phyloP scores from a whole-genome alignment of 2,888 invertebrate genomes.

The Ophion ventricosus region DNA sequence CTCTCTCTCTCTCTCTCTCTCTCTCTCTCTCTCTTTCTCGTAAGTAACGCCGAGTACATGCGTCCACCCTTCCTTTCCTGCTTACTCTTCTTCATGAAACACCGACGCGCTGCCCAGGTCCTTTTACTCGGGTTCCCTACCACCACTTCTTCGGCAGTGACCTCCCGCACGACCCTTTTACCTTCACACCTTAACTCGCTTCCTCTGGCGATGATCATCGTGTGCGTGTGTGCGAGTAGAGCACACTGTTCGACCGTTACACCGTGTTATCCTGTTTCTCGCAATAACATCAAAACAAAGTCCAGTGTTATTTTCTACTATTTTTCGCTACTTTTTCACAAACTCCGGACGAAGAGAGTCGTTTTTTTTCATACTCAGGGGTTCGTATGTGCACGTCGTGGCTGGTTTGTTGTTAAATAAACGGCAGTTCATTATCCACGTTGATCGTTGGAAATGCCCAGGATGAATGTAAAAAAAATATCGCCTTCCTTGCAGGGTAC shows the following conservation, averaged over 20 bases:
- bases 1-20: constrained; percentile 38
- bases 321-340: constrained; percentile 14
- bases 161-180: constrained; percentile 80
- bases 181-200: constrained; percentile 73
- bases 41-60: constrained; percentile 43
- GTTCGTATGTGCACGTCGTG: constrained; percentile 5
- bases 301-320: neutral
- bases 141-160: constrained; percentile 79
- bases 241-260: constrained; percentile 51
- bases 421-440: constrained; percentile 27
- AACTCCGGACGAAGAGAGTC: constrained; percentile 15
- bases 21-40: constrained; percentile 61
- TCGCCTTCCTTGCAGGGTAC: constrained; percentile 16
- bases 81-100: constrained; percentile 44
- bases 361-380: constrained; percentile 40
- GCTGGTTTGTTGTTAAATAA: constrained; percentile 46
- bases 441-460: constrained; percentile 23
- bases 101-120: constrained; percentile 42
- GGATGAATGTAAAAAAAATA: constrained; percentile 22
- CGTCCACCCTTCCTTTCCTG: constrained; percentile 35
- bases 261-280: constrained; percentile 11
- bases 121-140: constrained; percentile 73
- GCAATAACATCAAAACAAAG: neutral
- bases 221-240: constrained; percentile 15
- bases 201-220: constrained; percentile 31